These are phyloP conservation scores for Euclidia mi DNA, from an alignment of 2,888 invertebrate genomes.

Conservation along the genomic window DNA sequence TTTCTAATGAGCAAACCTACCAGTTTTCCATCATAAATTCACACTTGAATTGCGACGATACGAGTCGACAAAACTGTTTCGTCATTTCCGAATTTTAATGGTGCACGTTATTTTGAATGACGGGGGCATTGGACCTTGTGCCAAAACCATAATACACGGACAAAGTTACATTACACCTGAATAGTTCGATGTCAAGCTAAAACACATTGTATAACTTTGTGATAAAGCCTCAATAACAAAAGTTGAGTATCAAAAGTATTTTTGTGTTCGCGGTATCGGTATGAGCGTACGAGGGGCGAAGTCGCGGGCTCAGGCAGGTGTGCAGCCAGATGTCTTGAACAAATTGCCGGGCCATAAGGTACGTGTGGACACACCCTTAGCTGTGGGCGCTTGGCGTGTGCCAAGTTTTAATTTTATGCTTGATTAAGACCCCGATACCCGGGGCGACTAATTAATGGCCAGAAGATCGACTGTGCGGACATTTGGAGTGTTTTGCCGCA, in stretches of 20 bases:
- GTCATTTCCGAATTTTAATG: conserved; percentile 88
- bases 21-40: conserved; percentile 72
- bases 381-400: conserved; percentile 85
- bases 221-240: conserved; percentile 42
- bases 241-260: conserved; percentile 25
- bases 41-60: conserved; percentile 82
- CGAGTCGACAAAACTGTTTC: conserved; percentile 77
- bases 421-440: conserved; percentile 81
- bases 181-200: conserved; percentile 31
- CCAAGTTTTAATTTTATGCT: conserved; percentile 90
- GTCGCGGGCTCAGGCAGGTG: conserved; percentile 80
- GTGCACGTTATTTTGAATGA: conserved; percentile 78
- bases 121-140: conserved; percentile 83
- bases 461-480: conserved; percentile 75
- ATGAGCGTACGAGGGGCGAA: conserved; percentile 67
- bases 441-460: conserved; percentile 85
- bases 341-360: conserved; percentile 88
- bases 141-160: conserved; percentile 79
- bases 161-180: conserved; percentile 41
- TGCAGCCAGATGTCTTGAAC: conserved; percentile 90
- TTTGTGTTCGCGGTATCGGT: conserved; percentile 67
- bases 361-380: conserved; percentile 86
- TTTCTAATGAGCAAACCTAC: conserved; percentile 72
- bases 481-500: conserved; percentile 62
- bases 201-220: conserved; percentile 58